Conservation (phyloP, 2,888 invertebrate species). For the Salpingus planirostris region DNA sequence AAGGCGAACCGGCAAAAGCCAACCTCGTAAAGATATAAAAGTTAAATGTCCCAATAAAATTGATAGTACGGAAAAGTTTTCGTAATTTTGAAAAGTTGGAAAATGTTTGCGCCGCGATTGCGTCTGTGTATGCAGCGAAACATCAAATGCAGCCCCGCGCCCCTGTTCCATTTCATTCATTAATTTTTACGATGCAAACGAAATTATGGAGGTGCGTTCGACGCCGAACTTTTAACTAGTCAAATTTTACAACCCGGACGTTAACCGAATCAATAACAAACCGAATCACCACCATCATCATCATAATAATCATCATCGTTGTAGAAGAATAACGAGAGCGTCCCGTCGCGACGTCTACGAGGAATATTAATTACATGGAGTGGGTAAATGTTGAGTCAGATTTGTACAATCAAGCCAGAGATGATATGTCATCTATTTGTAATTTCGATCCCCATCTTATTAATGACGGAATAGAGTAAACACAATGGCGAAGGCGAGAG, state of each 20-base stretch:
- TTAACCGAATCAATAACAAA: too few relatives aligned
- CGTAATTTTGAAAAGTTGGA: conserved; percentile 10
- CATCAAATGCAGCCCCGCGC: conserved; percentile 6
- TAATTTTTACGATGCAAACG: conserved; percentile 8
- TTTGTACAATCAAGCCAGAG: conserved; percentile 20
- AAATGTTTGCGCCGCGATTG: conserved; percentile 6
- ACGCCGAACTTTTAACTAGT: too few relatives aligned
- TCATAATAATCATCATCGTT: too few relatives aligned
- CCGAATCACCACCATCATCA: too few relatives aligned
- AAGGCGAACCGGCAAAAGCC: background rate
- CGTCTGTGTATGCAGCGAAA: conserved; percentile 4
- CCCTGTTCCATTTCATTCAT: conserved; percentile 4
- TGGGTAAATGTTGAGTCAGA: conserved; percentile 16
- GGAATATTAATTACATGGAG: too few relatives aligned
- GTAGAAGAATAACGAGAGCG: too few relatives aligned
- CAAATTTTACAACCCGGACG: too few relatives aligned
- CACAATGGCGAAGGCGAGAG: conserved; percentile 29
- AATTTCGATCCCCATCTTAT: conserved; percentile 32
- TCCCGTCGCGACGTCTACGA: too few relatives aligned
- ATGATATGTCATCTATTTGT: conserved; percentile 32
- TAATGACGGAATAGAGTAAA: conserved; percentile 30
- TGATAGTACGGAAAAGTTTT: conserved; percentile 12
- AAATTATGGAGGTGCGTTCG: too few relatives aligned
- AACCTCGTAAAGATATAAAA: conserved; percentile 11
- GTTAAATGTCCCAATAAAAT: conserved; percentile 10